These are phyloP conservation scores for Ivindomyrus marchei DNA, from an alignment of 2,113 vertebrate genomes.

Conservation along the genomic window DNA sequence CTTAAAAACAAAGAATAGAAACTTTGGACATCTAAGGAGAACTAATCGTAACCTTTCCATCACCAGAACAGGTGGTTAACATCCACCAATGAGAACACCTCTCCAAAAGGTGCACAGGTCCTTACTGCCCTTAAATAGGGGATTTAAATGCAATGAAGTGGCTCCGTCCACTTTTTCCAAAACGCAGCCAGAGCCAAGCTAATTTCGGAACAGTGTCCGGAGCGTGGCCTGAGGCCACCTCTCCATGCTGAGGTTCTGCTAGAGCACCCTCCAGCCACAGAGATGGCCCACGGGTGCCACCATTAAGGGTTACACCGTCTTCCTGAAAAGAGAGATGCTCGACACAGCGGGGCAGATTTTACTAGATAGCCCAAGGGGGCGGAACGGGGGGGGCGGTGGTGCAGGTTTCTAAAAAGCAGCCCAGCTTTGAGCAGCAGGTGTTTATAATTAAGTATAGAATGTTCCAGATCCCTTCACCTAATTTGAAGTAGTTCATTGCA, in stretches of 20 bases:
- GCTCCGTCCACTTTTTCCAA: not conserved
- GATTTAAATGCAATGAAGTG: not conserved
- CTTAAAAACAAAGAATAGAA: not conserved
- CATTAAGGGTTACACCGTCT: not conserved
- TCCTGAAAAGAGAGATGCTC: conserved; percentile 12
- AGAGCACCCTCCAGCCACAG: not conserved
- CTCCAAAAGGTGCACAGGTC: not conserved
- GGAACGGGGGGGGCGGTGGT: not conserved
- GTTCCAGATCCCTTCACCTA: not conserved
- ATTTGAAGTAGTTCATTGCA: not conserved
- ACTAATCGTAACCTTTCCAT: not conserved
- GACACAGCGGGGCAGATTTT: not conserved
- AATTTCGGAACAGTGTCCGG: not conserved
- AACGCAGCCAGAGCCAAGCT: not conserved
- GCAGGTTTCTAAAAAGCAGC: conserved; percentile 8
- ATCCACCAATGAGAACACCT: not conserved
- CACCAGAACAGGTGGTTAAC: not conserved
- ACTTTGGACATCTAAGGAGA: not conserved
- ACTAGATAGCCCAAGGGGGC: conserved; percentile 7
- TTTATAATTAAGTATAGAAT: conserved; percentile 12
- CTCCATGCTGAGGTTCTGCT: not conserved
- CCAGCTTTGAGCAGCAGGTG: conserved; percentile 15
- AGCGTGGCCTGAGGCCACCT: not conserved
- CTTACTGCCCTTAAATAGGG: not conserved
- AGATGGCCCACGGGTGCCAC: not conserved